Base-by-base conservation (phyloP, 2,888 invertebrate species). In the Oligia strigilis region DNA sequence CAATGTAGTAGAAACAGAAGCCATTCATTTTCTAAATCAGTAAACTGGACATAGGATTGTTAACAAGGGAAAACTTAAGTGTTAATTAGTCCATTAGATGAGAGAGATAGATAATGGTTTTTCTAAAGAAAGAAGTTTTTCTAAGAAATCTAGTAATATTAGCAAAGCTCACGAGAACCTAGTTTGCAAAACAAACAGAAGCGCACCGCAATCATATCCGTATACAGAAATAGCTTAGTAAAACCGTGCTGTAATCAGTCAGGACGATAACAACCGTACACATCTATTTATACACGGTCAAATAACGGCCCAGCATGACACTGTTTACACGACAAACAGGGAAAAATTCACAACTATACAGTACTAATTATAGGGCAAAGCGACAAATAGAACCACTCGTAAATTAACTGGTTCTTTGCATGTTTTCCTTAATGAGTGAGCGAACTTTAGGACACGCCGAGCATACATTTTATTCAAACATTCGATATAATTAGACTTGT, bases 201-300 rank as follows among this genome's bases (percentile, higher is more conserved):
- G 14, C 64, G 29, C 60, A 75, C 14, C n/a, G 23, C 55, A 65
- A 84, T 70, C 23, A 71, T 49, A 72, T 85, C 80, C 85, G 75
- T 36, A n/a, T 72, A 70, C 75, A 75, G 40, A 86, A 86, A 84
- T 82, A 86, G 66, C 65, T 49, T 4, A 36, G 49, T 43, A 67
- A 71, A 83, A 66, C 23, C 60, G 64, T 71, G 75, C n/a, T 64
- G 73, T 77, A 83, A 85, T 85, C 86, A 75, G 72, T 73, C 70
- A 80, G 40, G 40, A 46, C 72, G 86, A 86, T 85, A 85, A 72
- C 40, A 58, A 60, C 62, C 14, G 64, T 58, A 52, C 17, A n/a
- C 23, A 11, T 49, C 75, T 85, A 86, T 85, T 85, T 73, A 80
- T 73, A 86, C 0, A 8, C 40, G 40, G 46, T 60, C 75, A 62